Evolutionary conservation across 2,888 invertebrate species (phyloP), one percentile per base, ranked within the genome.

Genomic region (Tipula helvola): DNA sequence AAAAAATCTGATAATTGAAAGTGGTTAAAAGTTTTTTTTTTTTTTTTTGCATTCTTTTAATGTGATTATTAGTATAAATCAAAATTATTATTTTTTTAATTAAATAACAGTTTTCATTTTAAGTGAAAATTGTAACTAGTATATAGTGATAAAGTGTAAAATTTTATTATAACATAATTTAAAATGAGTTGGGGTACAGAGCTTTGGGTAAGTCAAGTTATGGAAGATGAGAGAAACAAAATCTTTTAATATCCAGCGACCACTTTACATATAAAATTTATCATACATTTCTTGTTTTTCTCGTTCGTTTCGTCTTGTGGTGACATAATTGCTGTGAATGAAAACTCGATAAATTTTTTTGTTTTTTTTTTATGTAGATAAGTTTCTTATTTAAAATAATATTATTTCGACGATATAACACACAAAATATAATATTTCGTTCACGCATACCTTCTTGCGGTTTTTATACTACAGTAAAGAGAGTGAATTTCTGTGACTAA

Each of bases 151-250:
- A 71, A 71, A 71, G 71, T 71, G 71, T 71, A 28, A 71, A 71
- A 71, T 12, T 3, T 12, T 41, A 52, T 12, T 10, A 52, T 52
- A 52, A 5, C 16, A 52, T 52, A 52, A 52, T 28, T 71, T 71
- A 71, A 71, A 71, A 71, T 71, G 71, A 71, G 71, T 71, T 71
- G 71, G 71, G 71, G 71, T 71, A 71, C 71, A 71, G 71, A 71
- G 71, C 71, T 71, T 71, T 71, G 71, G 71, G 71, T 71, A 71
- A 71, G 71, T 71, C 71, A 71, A 71, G n/a, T 71, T 28, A 71
- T 71, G 18, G 10, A 71, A 71, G 28, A 28, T 71, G 71, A 71
- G 71, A 71, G 71, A 71, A 28, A 18, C 18, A 71, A 71, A 28
- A 18, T 71, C 16, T 52, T 52, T 52, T 71, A 71, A 71, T 28